These are phyloP conservation scores for Blastobasis lacticolella DNA, from an alignment of 2,888 invertebrate species.

Conservation along the genomic window DNA sequence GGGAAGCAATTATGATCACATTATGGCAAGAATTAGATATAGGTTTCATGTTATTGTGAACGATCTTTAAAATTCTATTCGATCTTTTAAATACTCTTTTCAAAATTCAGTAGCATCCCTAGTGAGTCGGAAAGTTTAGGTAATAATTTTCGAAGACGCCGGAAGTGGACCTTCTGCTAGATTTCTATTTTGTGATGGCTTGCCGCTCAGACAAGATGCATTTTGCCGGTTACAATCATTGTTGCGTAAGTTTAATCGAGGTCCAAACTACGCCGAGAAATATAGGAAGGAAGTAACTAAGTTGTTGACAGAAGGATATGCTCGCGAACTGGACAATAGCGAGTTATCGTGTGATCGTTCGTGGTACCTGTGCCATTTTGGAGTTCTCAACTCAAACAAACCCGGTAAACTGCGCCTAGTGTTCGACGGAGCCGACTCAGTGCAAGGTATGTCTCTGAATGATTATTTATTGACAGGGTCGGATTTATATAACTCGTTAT, in stretches of 20 bases:
- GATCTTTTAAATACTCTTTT: too few relatives aligned
- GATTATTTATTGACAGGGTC: slow-evolving; percentile 12
- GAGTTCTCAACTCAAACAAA: slow-evolving; percentile 14
- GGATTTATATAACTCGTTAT: slow-evolving; percentile 15
- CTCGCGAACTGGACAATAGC: slow-evolving; percentile 12
- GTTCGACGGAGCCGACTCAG: slow-evolving; percentile 14
- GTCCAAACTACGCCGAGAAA: slow-evolving; percentile 7
- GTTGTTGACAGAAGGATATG: slow-evolving; percentile 14
- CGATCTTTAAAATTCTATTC: too few relatives aligned
- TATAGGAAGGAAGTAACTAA: slow-evolving; percentile 10
- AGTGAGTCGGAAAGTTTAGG: too few relatives aligned
- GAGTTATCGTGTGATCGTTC: slow-evolving; percentile 10
- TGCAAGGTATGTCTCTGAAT: slow-evolving; percentile 11
- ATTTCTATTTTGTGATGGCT: too few relatives aligned
- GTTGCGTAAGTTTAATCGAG: slow-evolving; percentile 7
- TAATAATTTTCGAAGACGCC: too few relatives aligned
- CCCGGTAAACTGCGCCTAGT: slow-evolving; percentile 15
- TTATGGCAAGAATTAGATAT: too few relatives aligned
- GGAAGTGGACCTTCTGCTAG: too few relatives aligned
- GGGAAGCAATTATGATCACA: too few relatives aligned
- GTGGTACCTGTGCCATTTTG: slow-evolving; percentile 16
- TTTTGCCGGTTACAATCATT: slow-evolving; percentile 9
- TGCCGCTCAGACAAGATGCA: slow-evolving; percentile 14
- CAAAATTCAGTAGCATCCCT: too few relatives aligned
- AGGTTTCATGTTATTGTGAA: too few relatives aligned